Evolutionary conservation across 2,888 invertebrate genomes (phyloP).

Genomic region (Oligia strigilis): DNA sequence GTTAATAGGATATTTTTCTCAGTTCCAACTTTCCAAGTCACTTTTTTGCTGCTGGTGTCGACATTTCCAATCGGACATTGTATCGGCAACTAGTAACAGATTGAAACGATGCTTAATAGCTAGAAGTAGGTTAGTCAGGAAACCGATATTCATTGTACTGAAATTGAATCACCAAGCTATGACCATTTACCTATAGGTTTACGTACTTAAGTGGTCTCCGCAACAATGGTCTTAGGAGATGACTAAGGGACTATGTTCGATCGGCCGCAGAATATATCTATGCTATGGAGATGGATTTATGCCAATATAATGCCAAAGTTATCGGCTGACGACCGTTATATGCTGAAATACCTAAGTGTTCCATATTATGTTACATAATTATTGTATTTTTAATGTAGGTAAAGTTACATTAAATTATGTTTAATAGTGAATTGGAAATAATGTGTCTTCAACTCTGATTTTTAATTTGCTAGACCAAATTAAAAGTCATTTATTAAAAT

Average conservation of each 20-base stretch:
- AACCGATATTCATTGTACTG: conserved; percentile 56
- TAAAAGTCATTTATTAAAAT: too few relatives aligned
- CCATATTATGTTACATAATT: not conserved
- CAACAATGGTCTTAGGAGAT: conserved; percentile 43
- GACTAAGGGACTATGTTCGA: conserved; percentile 28
- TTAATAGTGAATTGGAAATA: not conserved
- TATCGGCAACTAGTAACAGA: conserved; percentile 27
- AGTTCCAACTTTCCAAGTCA: too few relatives aligned
- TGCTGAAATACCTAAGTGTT: conserved; percentile 1
- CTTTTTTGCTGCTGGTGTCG: conserved; percentile 1
- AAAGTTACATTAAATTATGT: not conserved
- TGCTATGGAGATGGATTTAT: conserved; percentile 14
- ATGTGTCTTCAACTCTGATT: too few relatives aligned
- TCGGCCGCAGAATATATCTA: conserved; percentile 20
- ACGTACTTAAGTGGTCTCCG: conserved; percentile 35
- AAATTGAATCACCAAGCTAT: conserved; percentile 49
- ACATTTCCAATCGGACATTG: conserved; percentile 14
- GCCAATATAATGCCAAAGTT: conserved; percentile 17
- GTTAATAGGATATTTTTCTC: not conserved
- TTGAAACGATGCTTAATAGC: conserved; percentile 37
- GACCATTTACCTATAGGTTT: conserved; percentile 38
- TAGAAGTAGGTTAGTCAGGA: conserved; percentile 49
- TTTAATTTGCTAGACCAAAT: too few relatives aligned
- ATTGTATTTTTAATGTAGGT: not conserved
- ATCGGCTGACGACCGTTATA: not conserved